phyloP scores from a whole-genome alignment of 2,113 vertebrate genomes.

The Ceratotherium simum region DNA sequence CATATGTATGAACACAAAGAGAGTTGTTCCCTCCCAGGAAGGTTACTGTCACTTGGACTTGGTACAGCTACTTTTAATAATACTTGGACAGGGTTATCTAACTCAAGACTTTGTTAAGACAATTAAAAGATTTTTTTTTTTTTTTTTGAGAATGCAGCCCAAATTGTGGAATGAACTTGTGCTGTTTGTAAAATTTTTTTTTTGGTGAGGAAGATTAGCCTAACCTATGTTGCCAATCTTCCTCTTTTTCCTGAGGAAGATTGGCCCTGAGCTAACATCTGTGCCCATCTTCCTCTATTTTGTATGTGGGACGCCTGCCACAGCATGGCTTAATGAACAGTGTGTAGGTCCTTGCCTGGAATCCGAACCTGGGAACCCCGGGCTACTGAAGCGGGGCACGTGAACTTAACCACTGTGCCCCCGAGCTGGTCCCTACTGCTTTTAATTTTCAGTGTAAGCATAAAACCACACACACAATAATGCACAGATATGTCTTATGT shows the following conservation, averaged over 20 bases:
- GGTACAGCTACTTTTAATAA: neutral
- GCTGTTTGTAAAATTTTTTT: neutral
- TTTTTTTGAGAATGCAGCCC: neutral
- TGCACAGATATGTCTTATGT: neutral
- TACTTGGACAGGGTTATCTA: neutral
- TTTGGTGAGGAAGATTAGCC: too few species aligned
- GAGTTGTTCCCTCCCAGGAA: neutral
- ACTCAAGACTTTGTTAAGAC: neutral
- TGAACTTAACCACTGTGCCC: too few species aligned
- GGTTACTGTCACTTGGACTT: neutral
- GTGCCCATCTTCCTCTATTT: too few species aligned
- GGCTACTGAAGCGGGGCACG: too few species aligned
- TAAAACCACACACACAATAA: neutral
- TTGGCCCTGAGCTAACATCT: too few species aligned
- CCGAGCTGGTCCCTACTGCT: too few species aligned
- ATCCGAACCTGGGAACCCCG: too few species aligned
- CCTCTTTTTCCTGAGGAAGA: too few species aligned
- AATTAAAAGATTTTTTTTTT: neutral
- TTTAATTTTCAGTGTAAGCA: neutral
- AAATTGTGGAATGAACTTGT: neutral
- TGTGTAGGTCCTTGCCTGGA: too few species aligned
- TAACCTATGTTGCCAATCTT: too few species aligned
- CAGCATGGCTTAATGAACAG: too few species aligned
- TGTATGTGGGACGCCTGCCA: too few species aligned
- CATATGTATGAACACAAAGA: neutral